Conservation (phyloP, 1,140 invertebrate genomes). For the Plodia interpunctella region DNA sequence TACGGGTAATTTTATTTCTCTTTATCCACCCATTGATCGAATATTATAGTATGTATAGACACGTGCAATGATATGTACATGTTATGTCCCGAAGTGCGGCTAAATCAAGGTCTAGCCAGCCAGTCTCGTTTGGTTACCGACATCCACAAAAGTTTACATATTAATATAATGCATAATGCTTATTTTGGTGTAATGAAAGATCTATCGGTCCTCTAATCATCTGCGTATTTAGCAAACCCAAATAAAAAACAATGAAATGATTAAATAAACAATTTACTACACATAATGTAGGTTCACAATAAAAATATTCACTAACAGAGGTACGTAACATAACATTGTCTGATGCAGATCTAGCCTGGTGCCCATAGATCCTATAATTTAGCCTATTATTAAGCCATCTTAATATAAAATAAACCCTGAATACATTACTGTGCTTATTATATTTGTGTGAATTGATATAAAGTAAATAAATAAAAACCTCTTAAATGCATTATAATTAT, state of each 20-base stretch:
- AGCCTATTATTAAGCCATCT: slow-evolving; percentile 8
- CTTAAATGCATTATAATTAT: slow-evolving; percentile 56
- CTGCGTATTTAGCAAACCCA: no score
- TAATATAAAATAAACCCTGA: slow-evolving; percentile 15
- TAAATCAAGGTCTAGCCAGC: no score
- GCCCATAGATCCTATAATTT: slow-evolving; percentile 10
- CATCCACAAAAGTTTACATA: no score
- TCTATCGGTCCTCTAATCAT: no score
- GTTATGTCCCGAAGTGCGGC: no score
- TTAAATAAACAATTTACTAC: slow-evolving; percentile 77
- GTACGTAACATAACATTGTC: slow-evolving; percentile 66
- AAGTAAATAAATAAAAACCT: slow-evolving; percentile 41
- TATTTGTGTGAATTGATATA: slow-evolving; percentile 25
- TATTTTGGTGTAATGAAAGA: no score
- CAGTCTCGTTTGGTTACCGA: no score
- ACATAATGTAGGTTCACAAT: slow-evolving; percentile 75
- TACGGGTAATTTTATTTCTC: no score
- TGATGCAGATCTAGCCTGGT: slow-evolving; percentile 64
- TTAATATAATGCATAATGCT: no score
- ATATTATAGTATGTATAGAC: no score
- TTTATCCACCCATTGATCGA: no score
- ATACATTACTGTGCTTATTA: slow-evolving; percentile 16
- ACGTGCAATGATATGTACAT: no score
- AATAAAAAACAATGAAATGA: slow-evolving; percentile 47
- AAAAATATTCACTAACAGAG: slow-evolving; percentile 73